phyloP scores from a whole-genome alignment of 1,140 invertebrate species.

The Zelostemma sp. region DNA sequence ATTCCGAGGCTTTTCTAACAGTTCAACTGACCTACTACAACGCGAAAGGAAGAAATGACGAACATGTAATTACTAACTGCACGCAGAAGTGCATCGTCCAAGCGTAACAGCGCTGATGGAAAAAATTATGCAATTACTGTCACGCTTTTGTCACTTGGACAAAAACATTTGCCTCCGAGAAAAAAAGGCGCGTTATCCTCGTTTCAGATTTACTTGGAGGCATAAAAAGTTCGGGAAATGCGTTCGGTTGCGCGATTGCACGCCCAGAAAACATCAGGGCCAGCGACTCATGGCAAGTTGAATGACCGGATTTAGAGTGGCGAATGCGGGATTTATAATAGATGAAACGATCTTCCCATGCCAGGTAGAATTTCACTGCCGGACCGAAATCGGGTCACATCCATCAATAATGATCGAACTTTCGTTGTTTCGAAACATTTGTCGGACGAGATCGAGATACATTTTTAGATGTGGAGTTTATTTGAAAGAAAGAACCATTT shows the following conservation, averaged over 20 bases:
- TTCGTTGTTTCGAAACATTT: too few relatives aligned
- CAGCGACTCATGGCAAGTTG: constrained; percentile 37
- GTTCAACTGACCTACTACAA: constrained; percentile 45
- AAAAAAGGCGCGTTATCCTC: neutral
- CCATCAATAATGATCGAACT: too few relatives aligned
- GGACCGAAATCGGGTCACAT: too few relatives aligned
- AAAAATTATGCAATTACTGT: neutral
- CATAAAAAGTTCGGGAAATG: constrained; percentile 12
- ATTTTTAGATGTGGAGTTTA: too few relatives aligned
- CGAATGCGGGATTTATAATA: constrained; percentile 25
- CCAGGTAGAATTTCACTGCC: too few relatives aligned
- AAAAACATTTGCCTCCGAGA: neutral
- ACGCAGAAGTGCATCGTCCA: constrained; percentile 10
- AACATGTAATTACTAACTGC: constrained; percentile 30
- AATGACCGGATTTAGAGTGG: constrained; percentile 26
- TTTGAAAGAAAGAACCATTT: too few relatives aligned
- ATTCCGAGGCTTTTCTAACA: constrained; percentile 36
- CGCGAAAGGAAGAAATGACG: constrained; percentile 41
- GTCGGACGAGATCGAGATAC: too few relatives aligned
- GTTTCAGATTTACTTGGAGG: neutral
- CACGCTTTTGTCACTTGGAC: neutral
- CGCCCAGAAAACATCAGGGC: constrained; percentile 36
- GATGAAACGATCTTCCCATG: too few relatives aligned
- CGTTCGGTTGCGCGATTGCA: constrained; percentile 20
- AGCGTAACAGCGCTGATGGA: constrained; percentile 4